These are phyloP conservation scores for Heliocidaris tuberculata DNA, from an alignment of 35 echinoderm and acorn worm species.

Conservation along the genomic window DNA sequence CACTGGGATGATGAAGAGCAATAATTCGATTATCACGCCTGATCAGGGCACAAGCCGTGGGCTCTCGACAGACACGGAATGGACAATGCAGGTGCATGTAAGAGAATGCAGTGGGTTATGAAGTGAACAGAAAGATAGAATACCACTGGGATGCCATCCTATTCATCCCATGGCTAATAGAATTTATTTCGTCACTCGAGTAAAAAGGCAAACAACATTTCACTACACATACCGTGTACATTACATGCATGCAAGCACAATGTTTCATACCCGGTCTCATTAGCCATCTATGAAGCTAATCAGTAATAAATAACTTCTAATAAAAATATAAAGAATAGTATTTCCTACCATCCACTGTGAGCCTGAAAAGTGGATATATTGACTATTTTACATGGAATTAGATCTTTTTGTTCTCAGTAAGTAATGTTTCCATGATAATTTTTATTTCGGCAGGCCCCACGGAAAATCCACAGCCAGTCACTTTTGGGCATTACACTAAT, in stretches of 20 bases:
- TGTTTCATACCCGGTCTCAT: not conserved
- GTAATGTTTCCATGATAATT: too few species aligned
- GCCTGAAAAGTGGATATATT: too few species aligned
- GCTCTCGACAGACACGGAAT: not conserved
- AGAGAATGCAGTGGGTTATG: not conserved
- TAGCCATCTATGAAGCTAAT: not conserved
- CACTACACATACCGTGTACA: not conserved
- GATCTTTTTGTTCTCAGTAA: too few species aligned
- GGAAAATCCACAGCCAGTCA: too few species aligned
- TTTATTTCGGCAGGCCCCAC: too few species aligned
- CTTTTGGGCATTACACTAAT: too few species aligned
- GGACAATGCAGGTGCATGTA: not conserved
- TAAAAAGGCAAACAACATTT: not conserved
- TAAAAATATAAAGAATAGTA: too few species aligned
- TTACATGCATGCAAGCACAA: not conserved
- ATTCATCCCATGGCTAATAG: not conserved
- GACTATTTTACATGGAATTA: too few species aligned
- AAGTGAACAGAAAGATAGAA: not conserved
- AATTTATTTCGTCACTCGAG: not conserved
- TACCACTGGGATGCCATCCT: not conserved
- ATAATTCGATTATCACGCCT: slow-evolving; percentile 10
- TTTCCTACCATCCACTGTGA: too few species aligned
- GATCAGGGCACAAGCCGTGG: not conserved
- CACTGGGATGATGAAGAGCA: not conserved
- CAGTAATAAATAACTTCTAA: too few species aligned